Evolutionary conservation across 2,797 vertebrate species (phyloP).

Genomic region (Karalla daura): DNA sequence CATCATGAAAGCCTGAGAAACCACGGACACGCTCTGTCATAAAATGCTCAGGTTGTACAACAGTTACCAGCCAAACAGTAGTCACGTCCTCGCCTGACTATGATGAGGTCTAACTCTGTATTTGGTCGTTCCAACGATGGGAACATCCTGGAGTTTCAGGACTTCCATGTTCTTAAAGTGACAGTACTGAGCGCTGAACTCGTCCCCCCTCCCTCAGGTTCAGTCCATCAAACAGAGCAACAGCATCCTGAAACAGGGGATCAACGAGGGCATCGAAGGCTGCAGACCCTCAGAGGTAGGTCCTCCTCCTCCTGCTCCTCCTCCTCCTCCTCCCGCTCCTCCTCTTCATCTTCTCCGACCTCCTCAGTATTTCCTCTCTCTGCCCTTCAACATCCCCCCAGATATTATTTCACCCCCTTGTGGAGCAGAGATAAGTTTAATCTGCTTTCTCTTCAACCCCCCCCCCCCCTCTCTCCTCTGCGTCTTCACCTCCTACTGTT

Average conservation of each 20-base stretch:
- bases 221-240: constrained; percentile 95
- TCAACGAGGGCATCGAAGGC: constrained; percentile 85
- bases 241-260: constrained; percentile 86
- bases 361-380: constrained; percentile 8
- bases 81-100: too few relatives aligned
- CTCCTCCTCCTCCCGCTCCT: not conserved
- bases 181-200: not conserved
- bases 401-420: constrained; percentile 29
- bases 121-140: too few relatives aligned
- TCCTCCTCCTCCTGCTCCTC: not conserved
- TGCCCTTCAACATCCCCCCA: constrained; percentile 23
- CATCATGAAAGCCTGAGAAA: too few relatives aligned
- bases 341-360: not conserved
- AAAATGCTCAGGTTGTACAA: too few relatives aligned
- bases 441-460: constrained; percentile 39
- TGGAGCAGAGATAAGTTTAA: constrained; percentile 47
- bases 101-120: too few relatives aligned
- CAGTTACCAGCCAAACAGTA: too few relatives aligned
- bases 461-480: constrained; percentile 1
- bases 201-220: constrained; percentile 77
- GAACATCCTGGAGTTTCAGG: too few relatives aligned
- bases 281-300: constrained; percentile 87
- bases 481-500: not conserved
- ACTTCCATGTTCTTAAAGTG: too few relatives aligned
- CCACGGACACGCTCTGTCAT: too few relatives aligned